phyloP scores from a whole-genome alignment of 2,797 vertebrate genomes.

The Silurus lanzhouensis region DNA sequence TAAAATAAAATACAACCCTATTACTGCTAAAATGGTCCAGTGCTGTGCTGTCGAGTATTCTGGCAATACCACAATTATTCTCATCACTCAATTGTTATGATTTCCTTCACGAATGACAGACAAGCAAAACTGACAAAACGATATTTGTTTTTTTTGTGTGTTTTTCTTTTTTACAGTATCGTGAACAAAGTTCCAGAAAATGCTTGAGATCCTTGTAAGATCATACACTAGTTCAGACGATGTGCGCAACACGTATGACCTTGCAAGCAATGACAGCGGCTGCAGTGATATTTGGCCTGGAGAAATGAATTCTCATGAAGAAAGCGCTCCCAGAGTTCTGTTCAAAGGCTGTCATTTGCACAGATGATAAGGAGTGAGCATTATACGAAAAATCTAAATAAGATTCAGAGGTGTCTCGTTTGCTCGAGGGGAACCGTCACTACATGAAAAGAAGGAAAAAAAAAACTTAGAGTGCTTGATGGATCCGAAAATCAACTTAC shows the following conservation, averaged over 20 bases:
- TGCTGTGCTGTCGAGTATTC: slow-evolving; percentile 17
- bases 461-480: slow-evolving; percentile 43
- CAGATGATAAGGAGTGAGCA: slow-evolving; percentile 9
- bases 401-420: slow-evolving; percentile 17
- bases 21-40: slow-evolving; percentile 21
- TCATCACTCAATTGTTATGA: neutral
- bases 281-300: slow-evolving; percentile 17
- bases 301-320: neutral
- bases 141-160: neutral
- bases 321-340: neutral
- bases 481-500: slow-evolving; percentile 57
- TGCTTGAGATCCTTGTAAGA: neutral
- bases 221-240: neutral
- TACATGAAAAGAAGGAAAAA: slow-evolving; percentile 42
- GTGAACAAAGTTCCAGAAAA: no score
- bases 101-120: slow-evolving; percentile 8
- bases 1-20: slow-evolving; percentile 1
- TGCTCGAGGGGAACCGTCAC: slow-evolving; percentile 20
- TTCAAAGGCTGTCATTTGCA: neutral
- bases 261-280: neutral
- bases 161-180: neutral
- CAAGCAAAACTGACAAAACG: neutral
- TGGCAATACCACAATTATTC: neutral
- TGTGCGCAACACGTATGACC: neutral
- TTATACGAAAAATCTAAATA: slow-evolving; percentile 30